These are phyloP conservation scores for Verasper variegatus DNA, from an alignment of 2,113 vertebrate genomes.

Conservation along the genomic window DNA sequence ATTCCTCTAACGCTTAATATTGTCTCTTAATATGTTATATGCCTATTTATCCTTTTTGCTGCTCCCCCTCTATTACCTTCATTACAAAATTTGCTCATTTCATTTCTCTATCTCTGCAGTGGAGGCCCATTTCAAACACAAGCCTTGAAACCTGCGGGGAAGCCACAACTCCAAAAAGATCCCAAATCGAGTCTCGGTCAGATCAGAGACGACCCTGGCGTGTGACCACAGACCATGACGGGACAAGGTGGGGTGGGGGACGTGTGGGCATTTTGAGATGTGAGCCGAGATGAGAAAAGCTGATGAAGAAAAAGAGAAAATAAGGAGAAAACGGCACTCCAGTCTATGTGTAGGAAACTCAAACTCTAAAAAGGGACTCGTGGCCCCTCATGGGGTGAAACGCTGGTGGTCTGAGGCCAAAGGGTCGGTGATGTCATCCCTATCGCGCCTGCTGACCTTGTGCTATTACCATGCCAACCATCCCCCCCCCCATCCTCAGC, in stretches of 20 bases:
- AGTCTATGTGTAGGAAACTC: conserved; percentile 20
- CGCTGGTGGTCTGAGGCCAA: conserved; percentile 18
- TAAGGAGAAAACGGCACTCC: not conserved
- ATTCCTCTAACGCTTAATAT: too few species aligned
- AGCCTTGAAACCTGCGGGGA: conserved; percentile 84
- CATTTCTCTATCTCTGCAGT: conserved; percentile 80
- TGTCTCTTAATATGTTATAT: not conserved
- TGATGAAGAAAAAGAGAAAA: not conserved
- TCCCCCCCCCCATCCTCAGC: conserved; percentile 37
- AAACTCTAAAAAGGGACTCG: conserved; percentile 25
- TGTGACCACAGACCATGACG: conserved; percentile 14
- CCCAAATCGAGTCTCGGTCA: conserved; percentile 32
- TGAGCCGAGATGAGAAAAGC: not conserved
- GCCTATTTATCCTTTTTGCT: not conserved
- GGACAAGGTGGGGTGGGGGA: conserved; percentile 3
- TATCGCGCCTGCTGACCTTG: conserved; percentile 43
- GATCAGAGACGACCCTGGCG: conserved; percentile 46
- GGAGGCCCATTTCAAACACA: conserved; percentile 99
- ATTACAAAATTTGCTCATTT: not conserved
- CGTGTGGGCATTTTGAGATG: not conserved
- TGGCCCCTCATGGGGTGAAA: conserved; percentile 7
- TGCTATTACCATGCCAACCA: conserved; percentile 50
- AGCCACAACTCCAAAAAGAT: conserved; percentile 11
- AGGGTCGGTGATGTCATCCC: conserved; percentile 62
- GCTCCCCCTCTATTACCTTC: not conserved